These are phyloP conservation scores for Microplitis manilae DNA, from an alignment of 2,888 invertebrate genomes.

Conservation along the genomic window DNA sequence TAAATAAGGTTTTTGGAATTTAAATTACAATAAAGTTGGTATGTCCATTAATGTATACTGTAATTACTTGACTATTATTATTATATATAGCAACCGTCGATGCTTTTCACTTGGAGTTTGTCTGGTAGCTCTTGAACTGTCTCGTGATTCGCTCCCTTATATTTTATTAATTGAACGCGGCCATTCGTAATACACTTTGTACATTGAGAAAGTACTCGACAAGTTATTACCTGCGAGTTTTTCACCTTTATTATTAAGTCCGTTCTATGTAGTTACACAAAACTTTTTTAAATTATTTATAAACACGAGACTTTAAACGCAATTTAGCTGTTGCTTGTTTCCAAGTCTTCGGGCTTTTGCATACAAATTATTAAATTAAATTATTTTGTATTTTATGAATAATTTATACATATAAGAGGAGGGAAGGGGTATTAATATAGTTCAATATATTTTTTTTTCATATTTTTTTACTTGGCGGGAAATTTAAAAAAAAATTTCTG, in stretches of 20 bases:
- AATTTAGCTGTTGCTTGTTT: too few species aligned
- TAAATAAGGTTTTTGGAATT: background rate
- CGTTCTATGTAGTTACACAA: background rate
- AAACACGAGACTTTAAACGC: constrained; percentile 5
- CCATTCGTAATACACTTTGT: constrained; percentile 48
- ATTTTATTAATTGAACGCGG: constrained; percentile 40
- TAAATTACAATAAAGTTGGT: background rate
- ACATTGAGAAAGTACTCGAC: constrained; percentile 48
- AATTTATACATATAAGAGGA: too few species aligned
- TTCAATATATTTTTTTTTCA: too few species aligned
- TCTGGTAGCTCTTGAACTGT: constrained; percentile 17
- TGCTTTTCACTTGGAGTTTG: background rate
- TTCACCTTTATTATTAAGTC: constrained; percentile 3
- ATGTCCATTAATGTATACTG: background rate
- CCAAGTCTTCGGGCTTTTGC: too few species aligned
- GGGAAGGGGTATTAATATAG: too few species aligned
- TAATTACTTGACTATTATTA: background rate
- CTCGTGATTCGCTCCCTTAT: constrained; percentile 40
- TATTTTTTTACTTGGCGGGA: too few species aligned
- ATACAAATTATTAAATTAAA: too few species aligned
- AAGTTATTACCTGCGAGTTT: constrained; percentile 41
- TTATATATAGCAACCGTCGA: background rate
- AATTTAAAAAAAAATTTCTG: too few species aligned
- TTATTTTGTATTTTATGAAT: too few species aligned
- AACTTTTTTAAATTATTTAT: background rate